Base-by-base conservation (phyloP, 2,888 invertebrate genomes). In the Chymomyza procnemis region DNA sequence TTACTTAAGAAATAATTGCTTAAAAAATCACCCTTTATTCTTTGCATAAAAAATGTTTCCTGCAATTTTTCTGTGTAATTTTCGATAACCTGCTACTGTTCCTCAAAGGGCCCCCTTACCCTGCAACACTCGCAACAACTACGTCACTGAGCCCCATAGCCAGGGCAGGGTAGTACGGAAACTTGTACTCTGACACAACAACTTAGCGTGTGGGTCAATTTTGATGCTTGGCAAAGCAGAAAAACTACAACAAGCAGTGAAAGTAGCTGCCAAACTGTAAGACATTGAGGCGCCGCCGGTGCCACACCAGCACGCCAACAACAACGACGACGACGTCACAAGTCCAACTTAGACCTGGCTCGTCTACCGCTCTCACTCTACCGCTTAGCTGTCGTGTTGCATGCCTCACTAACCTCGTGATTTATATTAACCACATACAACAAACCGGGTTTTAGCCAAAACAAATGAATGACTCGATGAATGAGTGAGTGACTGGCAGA, bases 391-490 rank as follows among this genome's bases (percentile, higher is more conserved):
- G 26, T 26, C 14, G 50, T 50, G 50, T 16, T 34, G 62, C 73
- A 78, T 74, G 81, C 71, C 79, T 80, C 83, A 80, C 79, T 80
- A 80, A 80, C 79, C 79, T 75, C 83, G 80, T 80, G 83, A 80
- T 80, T 80, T 80, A 73, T 77, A 71, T 63, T 55, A 63, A 56
- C 66, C 61, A 61, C 55, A 34, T 18, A 64, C 46, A 34, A 58
- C 52, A 26, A 50, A 30, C 16, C 50, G 54, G 47, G 66, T 62
- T 21, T 62, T 55, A 63, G 67, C 58, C 54, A 63, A 66, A 64
- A 63, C 26, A 66, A 56, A 71, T 55, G 34, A 63, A 30, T 66
- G 69, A 60, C 47, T 62, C 26, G 50, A 48, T 66, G 59, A 48
- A 19, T 47, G 64, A 48, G 64, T 19, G 50, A 61, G 52, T 65